Percentiles rank a stretch among this genome's conserved stretches.
Conservation (phyloP, 2,797 vertebrate species). For the Benthosema pterotum region DNA sequence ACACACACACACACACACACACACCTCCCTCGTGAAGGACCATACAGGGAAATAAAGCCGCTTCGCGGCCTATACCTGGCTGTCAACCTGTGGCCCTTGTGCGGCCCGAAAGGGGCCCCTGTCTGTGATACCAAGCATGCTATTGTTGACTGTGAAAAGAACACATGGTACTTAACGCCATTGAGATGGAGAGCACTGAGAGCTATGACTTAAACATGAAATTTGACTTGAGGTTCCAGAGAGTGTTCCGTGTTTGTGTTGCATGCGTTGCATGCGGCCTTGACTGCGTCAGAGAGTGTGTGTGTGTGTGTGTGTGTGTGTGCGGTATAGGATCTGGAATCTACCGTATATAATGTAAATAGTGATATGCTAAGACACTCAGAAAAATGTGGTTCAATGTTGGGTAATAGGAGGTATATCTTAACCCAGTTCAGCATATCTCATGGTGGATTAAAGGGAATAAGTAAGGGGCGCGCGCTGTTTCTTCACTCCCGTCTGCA, state of each 20-base stretch:
- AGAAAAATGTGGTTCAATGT: slow-evolving; percentile 16
- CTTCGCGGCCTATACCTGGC: slow-evolving; percentile 87
- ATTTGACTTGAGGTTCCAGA: neutral
- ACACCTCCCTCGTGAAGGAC: slow-evolving; percentile 50
- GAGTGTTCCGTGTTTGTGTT: neutral
- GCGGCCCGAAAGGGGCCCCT: slow-evolving; percentile 49
- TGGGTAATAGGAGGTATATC: slow-evolving; percentile 54
- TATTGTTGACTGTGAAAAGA: slow-evolving; percentile 44
- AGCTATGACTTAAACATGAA: neutral
- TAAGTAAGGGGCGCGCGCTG: slow-evolving; percentile 23
- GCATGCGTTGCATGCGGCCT: too few species aligned
- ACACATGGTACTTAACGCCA: neutral
- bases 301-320: too few species aligned
- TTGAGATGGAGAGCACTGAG: neutral
- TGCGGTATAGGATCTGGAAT: too few species aligned
- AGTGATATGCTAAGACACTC: slow-evolving; percentile 27
- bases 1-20: slow-evolving; percentile 7
- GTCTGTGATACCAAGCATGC: slow-evolving; percentile 49
- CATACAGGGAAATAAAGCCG: slow-evolving; percentile 74
- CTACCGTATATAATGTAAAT: slow-evolving; percentile 13
- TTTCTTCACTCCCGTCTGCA: slow-evolving; percentile 34
- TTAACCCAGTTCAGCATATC: slow-evolving; percentile 64
- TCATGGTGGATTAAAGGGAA: slow-evolving; percentile 66
- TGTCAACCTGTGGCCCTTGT: slow-evolving; percentile 91
- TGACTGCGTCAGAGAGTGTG: too few species aligned